These are phyloP conservation scores for Onthophagus sagittarius DNA, from an alignment of 2,888 invertebrate genomes.

Conservation along the genomic window DNA sequence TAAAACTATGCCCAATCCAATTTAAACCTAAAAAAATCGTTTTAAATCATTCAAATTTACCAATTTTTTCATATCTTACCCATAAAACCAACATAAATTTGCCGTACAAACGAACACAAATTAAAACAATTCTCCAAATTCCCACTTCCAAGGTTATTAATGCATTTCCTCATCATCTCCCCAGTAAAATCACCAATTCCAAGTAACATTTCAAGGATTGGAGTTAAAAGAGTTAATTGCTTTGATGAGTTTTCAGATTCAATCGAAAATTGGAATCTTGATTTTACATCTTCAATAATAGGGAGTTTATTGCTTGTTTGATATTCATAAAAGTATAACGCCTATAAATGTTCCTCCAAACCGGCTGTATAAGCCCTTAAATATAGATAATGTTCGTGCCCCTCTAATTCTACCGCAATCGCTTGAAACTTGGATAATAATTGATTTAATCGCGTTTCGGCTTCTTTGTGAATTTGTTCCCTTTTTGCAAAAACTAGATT, in stretches of 20 bases:
- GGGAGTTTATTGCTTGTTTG: conserved; percentile 51
- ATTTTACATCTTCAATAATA: conserved; percentile 1
- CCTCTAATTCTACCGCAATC: conserved; percentile 71
- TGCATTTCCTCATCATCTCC: conserved; percentile 85
- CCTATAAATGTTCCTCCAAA: conserved; percentile 83
- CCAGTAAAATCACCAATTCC: conserved; percentile 86
- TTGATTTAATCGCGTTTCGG: conserved; percentile 62
- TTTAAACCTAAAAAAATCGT: conserved; percentile 51
- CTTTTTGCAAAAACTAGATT: no score
- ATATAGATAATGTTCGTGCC: conserved; percentile 68
- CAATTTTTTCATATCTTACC: no score
- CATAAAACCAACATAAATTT: conserved; percentile 61
- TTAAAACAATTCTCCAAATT: conserved; percentile 68
- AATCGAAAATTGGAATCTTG: conserved; percentile 13
- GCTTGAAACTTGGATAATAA: conserved; percentile 59
- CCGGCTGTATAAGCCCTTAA: conserved; percentile 64
- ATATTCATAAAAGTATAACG: conserved; percentile 72
- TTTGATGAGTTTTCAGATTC: conserved; percentile 14
- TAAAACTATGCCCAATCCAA: conserved; percentile 55
- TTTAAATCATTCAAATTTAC: no score
- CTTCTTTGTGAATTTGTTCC: conserved; percentile 57
- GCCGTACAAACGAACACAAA: conserved; percentile 68
- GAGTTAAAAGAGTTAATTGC: conserved; percentile 39
- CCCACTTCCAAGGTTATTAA: conserved; percentile 75
- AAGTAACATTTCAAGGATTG: conserved; percentile 62